Evolutionary conservation across 1,140 invertebrate genomes (phyloP).

Genomic region (Anoplolepis gracilipes): DNA sequence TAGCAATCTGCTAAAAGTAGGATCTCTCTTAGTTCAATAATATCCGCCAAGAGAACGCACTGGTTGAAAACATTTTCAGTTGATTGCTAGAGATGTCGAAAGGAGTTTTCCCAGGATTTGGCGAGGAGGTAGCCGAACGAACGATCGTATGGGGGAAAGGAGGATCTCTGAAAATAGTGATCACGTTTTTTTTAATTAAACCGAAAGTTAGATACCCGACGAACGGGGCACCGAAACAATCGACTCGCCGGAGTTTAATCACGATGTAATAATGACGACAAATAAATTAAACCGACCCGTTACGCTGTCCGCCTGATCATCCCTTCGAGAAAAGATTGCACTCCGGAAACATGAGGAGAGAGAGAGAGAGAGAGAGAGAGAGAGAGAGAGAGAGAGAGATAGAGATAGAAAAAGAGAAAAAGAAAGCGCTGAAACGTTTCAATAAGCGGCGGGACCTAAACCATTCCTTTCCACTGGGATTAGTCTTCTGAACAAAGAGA

Average conservation of each 20-base stretch:
- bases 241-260: constrained; percentile 74
- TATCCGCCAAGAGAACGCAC: constrained; percentile 64
- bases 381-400: background rate
- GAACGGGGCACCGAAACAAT: constrained; percentile 63
- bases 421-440: constrained; percentile 61
- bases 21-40: constrained; percentile 43
- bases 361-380: background rate
- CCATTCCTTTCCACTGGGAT: constrained; percentile 17
- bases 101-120: constrained; percentile 49
- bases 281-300: constrained; percentile 77
- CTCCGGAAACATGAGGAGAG: constrained; percentile 60
- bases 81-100: constrained; percentile 72
- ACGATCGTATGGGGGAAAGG: background rate
- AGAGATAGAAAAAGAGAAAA: background rate
- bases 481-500: constrained; percentile 23
- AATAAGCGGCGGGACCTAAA: constrained; percentile 55
- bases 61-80: constrained; percentile 69
- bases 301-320: constrained; percentile 66
- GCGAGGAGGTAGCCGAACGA: constrained; percentile 5
- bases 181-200: constrained; percentile 80
- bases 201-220: constrained; percentile 70
- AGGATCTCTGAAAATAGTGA: constrained; percentile 72
- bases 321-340: constrained; percentile 69
- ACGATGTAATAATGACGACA: constrained; percentile 77
- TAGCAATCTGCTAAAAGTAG: constrained; percentile 32